Percentiles rank a stretch among this genome's conserved stretches.
Conservation (phyloP, 35 echinoderm and acorn worm genomes). For the Lytechinus pictus region DNA sequence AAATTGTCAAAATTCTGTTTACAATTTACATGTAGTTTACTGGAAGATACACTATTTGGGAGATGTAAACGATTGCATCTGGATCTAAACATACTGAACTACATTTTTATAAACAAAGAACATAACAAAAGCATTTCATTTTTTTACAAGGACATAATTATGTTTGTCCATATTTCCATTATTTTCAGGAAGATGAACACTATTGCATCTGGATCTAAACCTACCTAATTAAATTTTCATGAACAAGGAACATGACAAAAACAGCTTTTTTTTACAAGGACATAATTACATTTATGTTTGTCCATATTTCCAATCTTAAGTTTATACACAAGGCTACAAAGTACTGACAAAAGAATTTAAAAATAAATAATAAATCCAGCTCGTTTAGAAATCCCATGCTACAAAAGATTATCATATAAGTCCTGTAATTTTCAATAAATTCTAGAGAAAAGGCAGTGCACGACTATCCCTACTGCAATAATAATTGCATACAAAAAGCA, state of each 20-base stretch:
- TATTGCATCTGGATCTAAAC: too few species aligned
- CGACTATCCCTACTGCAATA: not conserved
- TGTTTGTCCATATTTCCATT: too few species aligned
- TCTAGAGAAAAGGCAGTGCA: not conserved
- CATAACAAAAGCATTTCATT: not conserved
- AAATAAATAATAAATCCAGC: not conserved
- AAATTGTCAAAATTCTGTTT: too few species aligned
- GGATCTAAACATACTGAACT: not conserved
- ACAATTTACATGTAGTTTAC: too few species aligned
- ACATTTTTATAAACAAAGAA: not conserved
- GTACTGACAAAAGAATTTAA: not conserved
- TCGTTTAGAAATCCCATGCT: not conserved
- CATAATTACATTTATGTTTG: not conserved
- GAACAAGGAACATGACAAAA: not conserved
- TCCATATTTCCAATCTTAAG: not conserved
- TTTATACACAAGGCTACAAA: not conserved
- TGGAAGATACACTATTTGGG: too few species aligned
- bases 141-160: too few species aligned
- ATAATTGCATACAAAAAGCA: not conserved
- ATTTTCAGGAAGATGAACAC: too few species aligned
- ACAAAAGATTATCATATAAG: not conserved
- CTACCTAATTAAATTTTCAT: not conserved
- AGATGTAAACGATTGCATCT: too few species aligned
- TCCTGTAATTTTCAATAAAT: not conserved
- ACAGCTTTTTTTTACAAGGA: not conserved